Percentiles rank a stretch among this genome's conserved stretches.
Evolutionary conservation across 2,113 vertebrate species (phyloP).

Genomic region (Aspidoscelis tigris): DNA sequence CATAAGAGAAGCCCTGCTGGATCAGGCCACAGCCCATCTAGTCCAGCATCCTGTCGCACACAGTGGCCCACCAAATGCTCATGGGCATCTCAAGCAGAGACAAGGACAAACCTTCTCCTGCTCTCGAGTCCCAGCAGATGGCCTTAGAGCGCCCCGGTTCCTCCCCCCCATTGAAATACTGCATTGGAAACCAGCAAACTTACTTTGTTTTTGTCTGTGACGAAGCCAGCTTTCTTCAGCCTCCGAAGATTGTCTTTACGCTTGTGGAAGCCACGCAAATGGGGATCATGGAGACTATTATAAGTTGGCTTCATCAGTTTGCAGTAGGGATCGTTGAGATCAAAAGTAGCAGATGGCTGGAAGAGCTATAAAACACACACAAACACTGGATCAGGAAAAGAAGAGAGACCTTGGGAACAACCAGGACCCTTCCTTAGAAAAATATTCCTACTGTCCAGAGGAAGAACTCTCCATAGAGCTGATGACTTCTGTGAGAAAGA

Average conservation of each 20-base stretch:
- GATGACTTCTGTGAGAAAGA: not conserved
- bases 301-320: constrained; percentile 65
- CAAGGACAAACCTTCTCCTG: no score
- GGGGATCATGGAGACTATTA: constrained; percentile 72
- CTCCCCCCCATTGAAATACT: no score
- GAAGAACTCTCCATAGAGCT: not conserved
- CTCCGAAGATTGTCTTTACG: constrained; percentile 67
- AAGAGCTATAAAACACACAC: constrained; percentile 62
- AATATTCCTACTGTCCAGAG: no score
- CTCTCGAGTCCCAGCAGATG: no score
- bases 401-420: not conserved
- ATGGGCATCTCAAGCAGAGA: no score
- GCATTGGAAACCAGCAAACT: not conserved
- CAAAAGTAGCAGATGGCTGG: constrained; percentile 67
- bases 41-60: no score
- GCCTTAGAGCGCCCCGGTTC: no score
- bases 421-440: not conserved
- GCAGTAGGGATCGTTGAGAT: constrained; percentile 69
- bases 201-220: constrained; percentile 72
- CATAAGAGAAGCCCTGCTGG: no score
- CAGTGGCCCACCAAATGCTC: no score
- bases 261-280: constrained; percentile 62
- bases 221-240: constrained; percentile 62
- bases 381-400: not conserved
- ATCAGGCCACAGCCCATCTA: no score